A percentile compares a stretch with the other conserved stretches of the same genome.
phyloP scores from a whole-genome alignment of 2,113 vertebrate genomes.

The Pachypanchax playfairii region DNA sequence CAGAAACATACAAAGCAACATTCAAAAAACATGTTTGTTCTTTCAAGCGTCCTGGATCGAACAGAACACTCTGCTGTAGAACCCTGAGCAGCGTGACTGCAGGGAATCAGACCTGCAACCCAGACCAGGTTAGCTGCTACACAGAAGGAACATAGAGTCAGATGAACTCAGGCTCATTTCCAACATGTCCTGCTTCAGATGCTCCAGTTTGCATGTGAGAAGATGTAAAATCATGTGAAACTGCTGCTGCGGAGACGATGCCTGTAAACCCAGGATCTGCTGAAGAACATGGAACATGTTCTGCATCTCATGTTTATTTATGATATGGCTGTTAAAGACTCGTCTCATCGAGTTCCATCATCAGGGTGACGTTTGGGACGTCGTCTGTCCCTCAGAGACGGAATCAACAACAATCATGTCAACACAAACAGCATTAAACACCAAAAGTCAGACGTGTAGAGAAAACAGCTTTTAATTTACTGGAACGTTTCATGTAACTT shows the following conservation, averaged over 20 bases:
- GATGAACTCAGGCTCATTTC: not conserved
- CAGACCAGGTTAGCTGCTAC: not conserved
- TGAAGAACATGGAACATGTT: too few species aligned
- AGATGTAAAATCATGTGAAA: not conserved
- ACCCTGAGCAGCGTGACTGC: not conserved
- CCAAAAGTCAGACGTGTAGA: too few species aligned
- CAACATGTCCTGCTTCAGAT: not conserved
- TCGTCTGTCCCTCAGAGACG: too few species aligned
- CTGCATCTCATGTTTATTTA: not conserved
- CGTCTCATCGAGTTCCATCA: too few species aligned
- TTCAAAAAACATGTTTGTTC: not conserved
- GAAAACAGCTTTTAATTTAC: too few species aligned
- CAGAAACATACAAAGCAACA: not conserved
- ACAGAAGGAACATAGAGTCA: not conserved
- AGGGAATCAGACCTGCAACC: conserved; percentile 7
- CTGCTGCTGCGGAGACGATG: not conserved
- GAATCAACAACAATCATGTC: too few species aligned
- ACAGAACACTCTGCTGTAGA: not conserved
- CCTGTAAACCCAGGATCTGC: not conserved
- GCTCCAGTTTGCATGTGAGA: not conserved
- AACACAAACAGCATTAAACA: too few species aligned
- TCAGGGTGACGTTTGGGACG: too few species aligned
- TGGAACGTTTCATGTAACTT: too few species aligned
- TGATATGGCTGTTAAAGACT: too few species aligned
- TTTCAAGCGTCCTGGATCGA: not conserved